Evolutionary conservation across 2,797 vertebrate species (phyloP), one percentile per base, ranked within the genome.

Genomic region (Lacerta bilineata): DNA sequence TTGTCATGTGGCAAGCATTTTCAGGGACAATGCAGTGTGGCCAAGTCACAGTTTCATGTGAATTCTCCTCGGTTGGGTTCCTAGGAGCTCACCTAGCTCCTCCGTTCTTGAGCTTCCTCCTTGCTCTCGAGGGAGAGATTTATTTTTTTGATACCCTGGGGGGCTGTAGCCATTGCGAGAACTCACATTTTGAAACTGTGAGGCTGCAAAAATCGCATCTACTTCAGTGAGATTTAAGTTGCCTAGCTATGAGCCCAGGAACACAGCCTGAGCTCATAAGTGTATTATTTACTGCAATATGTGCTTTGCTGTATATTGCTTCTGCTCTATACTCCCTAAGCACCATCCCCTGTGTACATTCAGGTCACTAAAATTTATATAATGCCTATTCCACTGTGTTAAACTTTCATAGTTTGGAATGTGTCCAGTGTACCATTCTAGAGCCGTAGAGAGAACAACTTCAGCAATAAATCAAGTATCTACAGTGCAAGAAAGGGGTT

Each of bases 251-350:
- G 23, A 80, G 64, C 25, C 76, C 41, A 71, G 43, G 46, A 86
- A 39, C 80, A 50, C 61, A 17, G 75, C 68, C 61, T 55, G 5
- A 59, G 66, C 46, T 11, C 29, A 75, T 5, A 78, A 25, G 6
- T 55, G 33, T 11, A 59, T 86, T 92, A 89, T 90, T 91, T 85
- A 92, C 81, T 46, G 81, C 84, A 88, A 23, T 72, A 90, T 92
- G 88, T 79, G 79, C 4, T 89, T 80, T 39, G 64, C 6, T 75
- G n/a, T 64, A 68, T 80, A 89, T 72, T 87, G 66, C 46, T 87
- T 80, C n/a, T 71, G 43, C 68, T 72, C 29, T 80, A 11, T 64
- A 66, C 71, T 64, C 88, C 23, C 29, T n/a, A 36, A 72, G 39
- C 41, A 80, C 29, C n/a, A 79, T 85, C 55, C 90, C 64, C 89